Evolutionary conservation across 2,113 vertebrate species (phyloP).

Genomic region (Pseudorectes ferrugineus): DNA sequence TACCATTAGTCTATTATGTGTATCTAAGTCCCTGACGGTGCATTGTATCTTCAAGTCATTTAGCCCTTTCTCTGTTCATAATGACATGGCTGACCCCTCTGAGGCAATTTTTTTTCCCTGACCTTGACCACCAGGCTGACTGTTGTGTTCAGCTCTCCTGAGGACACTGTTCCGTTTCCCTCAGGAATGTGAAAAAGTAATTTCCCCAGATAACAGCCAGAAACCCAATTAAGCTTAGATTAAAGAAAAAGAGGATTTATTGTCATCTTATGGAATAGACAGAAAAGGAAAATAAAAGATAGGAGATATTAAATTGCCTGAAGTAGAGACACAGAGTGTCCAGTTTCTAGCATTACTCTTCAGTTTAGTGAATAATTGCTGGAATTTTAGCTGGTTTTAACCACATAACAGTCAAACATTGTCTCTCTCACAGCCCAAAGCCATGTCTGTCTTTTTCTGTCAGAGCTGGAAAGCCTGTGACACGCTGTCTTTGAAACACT

Average conservation of each 20-base stretch:
- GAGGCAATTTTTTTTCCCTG: conserved; percentile 10
- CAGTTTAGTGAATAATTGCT: not conserved
- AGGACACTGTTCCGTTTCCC: conserved; percentile 24
- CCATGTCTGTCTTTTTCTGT: not conserved
- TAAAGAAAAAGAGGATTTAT: conserved; percentile 62
- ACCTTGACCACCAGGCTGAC: conserved; percentile 16
- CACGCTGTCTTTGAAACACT: not conserved
- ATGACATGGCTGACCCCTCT: not conserved
- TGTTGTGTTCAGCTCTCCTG: conserved; percentile 13
- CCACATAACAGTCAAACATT: not conserved
- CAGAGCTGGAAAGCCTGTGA: not conserved
- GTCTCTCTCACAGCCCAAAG: conserved; percentile 22
- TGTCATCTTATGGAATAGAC: conserved; percentile 23
- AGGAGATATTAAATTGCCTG: conserved; percentile 46
- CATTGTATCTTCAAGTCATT: not conserved
- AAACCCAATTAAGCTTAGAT: conserved; percentile 64
- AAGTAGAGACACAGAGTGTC: conserved; percentile 1
- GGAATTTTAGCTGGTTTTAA: conserved; percentile 11
- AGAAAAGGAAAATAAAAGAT: conserved; percentile 41
- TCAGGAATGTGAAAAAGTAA: conserved; percentile 39
- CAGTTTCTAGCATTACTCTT: not conserved
- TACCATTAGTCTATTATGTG: not conserved
- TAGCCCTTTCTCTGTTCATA: not conserved
- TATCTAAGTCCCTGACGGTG: not conserved
- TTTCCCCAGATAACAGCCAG: conserved; percentile 57